A percentile compares a stretch with the other conserved stretches of the same genome.
phyloP scores from a whole-genome alignment of 1,140 invertebrate genomes.

The Drosophila repleta region DNA sequence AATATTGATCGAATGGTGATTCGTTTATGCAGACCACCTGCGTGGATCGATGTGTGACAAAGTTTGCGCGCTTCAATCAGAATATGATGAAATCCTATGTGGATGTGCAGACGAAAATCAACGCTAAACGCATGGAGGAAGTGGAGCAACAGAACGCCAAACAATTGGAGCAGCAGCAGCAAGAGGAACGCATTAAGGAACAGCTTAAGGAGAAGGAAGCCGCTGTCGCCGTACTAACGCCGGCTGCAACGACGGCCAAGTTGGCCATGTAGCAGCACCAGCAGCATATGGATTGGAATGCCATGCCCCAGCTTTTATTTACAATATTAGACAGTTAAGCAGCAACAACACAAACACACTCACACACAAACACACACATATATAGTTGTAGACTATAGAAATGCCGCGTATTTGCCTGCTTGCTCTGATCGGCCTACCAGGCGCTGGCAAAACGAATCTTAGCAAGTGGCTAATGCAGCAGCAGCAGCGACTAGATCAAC shows the following conservation, averaged over 20 bases:
- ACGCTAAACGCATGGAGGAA: conserved; percentile 69
- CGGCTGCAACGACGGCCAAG: conserved; percentile 25
- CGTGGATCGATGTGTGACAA: conserved; percentile 93
- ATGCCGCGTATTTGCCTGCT: conserved; percentile 64
- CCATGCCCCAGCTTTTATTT: conserved; percentile 55
- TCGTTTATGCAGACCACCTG: conserved; percentile 87
- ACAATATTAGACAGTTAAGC: conserved; percentile 65
- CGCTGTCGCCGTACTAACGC: conserved; percentile 29
- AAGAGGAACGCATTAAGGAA: conserved; percentile 52
- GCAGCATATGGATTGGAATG: conserved; percentile 29
- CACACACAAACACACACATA: conserved; percentile 20
- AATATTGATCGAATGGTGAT: background rate
- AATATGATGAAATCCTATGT: conserved; percentile 86
- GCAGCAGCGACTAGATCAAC: background rate
- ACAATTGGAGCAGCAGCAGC: conserved; percentile 50
- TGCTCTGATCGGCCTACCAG: conserved; percentile 69
- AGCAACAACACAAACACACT: conserved; percentile 5
- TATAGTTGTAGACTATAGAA: background rate
- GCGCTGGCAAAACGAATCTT: conserved; percentile 62
- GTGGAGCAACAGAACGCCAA: conserved; percentile 61
- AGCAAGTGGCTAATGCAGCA: conserved; percentile 50
- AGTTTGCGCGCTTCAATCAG: conserved; percentile 94
- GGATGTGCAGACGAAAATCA: conserved; percentile 76
- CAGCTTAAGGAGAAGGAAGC: conserved; percentile 47
- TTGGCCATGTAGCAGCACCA: conserved; percentile 59